A percentile compares a stretch with the other conserved stretches of the same genome.
Evolutionary conservation across 2,797 vertebrate species (phyloP).

Genomic region (Geotrypetes seraphini): DNA sequence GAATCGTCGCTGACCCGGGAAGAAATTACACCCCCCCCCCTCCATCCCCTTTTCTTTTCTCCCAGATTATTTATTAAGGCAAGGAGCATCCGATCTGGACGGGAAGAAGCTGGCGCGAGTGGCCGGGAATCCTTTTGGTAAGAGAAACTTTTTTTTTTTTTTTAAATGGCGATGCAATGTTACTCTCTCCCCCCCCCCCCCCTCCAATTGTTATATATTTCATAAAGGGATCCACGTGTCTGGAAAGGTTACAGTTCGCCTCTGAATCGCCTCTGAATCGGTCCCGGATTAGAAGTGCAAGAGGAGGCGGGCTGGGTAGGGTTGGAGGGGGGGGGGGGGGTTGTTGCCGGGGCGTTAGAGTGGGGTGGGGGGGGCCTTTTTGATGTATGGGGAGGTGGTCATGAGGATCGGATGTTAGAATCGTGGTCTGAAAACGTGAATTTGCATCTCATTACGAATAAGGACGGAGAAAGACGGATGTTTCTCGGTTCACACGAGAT

Average conservation of each 20-base stretch:
- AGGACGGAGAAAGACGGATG: background rate
- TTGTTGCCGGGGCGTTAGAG: too few relatives aligned
- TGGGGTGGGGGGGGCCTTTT: too few relatives aligned
- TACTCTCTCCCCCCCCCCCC: background rate
- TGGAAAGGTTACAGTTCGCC: background rate
- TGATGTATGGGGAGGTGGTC: background rate
- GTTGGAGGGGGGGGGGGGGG: too few relatives aligned
- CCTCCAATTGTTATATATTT: background rate
- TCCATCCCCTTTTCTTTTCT: slow-evolving; percentile 14
- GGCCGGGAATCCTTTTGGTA: slow-evolving; percentile 45
- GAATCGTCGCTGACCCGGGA: background rate
- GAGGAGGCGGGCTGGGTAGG: too few relatives aligned
- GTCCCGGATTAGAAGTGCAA: background rate
- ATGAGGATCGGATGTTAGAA: too few relatives aligned
- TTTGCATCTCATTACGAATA: background rate
- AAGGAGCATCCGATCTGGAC: slow-evolving; percentile 7
- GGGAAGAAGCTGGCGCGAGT: slow-evolving; percentile 14
- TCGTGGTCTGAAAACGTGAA: background rate
- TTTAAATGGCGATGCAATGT: background rate
- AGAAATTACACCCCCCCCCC: slow-evolving; percentile 4
- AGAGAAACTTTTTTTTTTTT: slow-evolving; percentile 35
- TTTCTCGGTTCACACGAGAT: background rate
- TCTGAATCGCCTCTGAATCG: too few relatives aligned
- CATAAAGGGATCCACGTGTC: slow-evolving; percentile 2
- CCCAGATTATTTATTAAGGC: slow-evolving; percentile 28